phyloP scores from a whole-genome alignment of 1,140 invertebrate species.

The Macrotrachela quadricornifera region DNA sequence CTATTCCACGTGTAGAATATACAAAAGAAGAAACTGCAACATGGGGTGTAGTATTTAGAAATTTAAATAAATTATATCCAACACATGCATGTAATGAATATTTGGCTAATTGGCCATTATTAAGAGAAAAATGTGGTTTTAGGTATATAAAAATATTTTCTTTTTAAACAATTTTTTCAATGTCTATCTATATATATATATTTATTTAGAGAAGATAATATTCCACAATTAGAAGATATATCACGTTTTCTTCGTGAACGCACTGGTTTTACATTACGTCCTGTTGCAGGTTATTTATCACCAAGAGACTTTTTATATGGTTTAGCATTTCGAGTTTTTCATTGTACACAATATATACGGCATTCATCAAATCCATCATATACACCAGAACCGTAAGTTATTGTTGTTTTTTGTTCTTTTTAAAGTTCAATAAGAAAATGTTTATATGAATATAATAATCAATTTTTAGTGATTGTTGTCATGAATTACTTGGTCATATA shows the following conservation, averaged over 20 bases:
- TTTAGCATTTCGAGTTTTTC: conserved; percentile 41
- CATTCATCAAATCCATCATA: conserved; percentile 83
- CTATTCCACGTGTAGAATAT: background rate
- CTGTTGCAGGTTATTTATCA: conserved; percentile 72
- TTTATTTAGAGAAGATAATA: conserved; percentile 50
- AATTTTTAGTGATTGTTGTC: conserved; percentile 60
- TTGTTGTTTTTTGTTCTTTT: background rate
- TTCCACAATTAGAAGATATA: conserved; percentile 85
- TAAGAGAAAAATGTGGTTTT: conserved; percentile 59
- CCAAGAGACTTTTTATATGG: conserved; percentile 22
- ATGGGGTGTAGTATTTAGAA: conserved; percentile 57
- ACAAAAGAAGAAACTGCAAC: conserved; percentile 9
- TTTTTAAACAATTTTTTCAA: no score
- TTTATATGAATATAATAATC: no score
- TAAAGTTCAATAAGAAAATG: background rate
- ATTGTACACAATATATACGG: conserved; percentile 90
- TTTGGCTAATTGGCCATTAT: conserved; percentile 53
- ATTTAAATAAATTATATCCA: conserved; percentile 58
- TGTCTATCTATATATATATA: no score
- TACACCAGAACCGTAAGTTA: conserved; percentile 90
- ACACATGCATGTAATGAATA: conserved; percentile 83
- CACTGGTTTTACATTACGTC: conserved; percentile 76
- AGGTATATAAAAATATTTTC: no score
- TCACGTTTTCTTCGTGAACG: conserved; percentile 66
- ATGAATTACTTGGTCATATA: conserved; percentile 83